A percentile compares a stretch with the other conserved stretches of the same genome.
Evolutionary conservation across 2,888 invertebrate genomes (phyloP).

Genomic region (Sinopyrophorus schimmeli): DNA sequence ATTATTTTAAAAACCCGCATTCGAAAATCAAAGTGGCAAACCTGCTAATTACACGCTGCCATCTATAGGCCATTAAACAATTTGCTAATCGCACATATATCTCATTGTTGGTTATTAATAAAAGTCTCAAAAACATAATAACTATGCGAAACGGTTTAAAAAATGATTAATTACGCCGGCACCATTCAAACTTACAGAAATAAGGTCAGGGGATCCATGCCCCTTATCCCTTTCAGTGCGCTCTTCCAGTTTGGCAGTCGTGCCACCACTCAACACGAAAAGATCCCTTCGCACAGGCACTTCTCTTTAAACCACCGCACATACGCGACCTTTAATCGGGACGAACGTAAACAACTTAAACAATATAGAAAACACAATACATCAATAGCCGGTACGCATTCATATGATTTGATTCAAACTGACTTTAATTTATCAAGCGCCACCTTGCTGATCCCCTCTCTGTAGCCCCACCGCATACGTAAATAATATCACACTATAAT

Average conservation of each 20-base stretch:
- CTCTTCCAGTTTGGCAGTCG: constrained; percentile 53
- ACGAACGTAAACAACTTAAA: constrained; percentile 24
- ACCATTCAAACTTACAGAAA: constrained; percentile 55
- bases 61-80: background rate
- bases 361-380: constrained; percentile 29
- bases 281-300: constrained; percentile 20
- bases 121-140: constrained; percentile 1
- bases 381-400: constrained; percentile 50
- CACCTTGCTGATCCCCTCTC: constrained; percentile 51
- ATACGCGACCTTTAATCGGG: constrained; percentile 37
- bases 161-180: constrained; percentile 27
- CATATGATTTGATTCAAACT: constrained; percentile 58
- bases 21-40: no score
- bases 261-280: constrained; percentile 26
- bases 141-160: constrained; percentile 10
- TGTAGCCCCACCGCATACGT: constrained; percentile 36
- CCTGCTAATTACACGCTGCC: constrained; percentile 5
- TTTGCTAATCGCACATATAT: background rate
- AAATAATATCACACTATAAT: constrained; percentile 55
- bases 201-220: constrained; percentile 55
- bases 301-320: constrained; percentile 25
- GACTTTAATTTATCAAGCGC: constrained; percentile 56
- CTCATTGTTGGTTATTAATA: background rate
- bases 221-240: constrained; percentile 54
- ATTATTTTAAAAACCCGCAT: no score